Evolutionary conservation across 2,888 invertebrate species (phyloP).

Genomic region (Agrochola circellaris): DNA sequence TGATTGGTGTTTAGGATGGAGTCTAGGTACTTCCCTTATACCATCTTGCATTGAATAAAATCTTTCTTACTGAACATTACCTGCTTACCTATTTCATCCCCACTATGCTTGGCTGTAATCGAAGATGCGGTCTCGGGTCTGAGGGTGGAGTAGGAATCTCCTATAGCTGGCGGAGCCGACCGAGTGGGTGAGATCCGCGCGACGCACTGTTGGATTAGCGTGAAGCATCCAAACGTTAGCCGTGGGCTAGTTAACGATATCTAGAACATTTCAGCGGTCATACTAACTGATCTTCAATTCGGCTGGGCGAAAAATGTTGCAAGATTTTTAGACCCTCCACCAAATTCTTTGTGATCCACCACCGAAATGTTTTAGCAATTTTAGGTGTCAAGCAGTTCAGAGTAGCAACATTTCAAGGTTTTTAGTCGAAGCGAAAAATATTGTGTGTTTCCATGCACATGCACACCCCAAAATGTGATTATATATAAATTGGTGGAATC

Average conservation of each 20-base stretch:
- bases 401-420: slow-evolving; percentile 13
- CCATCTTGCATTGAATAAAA: too few relatives aligned
- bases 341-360: slow-evolving; percentile 55
- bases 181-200: slow-evolving; percentile 77
- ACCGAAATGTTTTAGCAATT: slow-evolving; percentile 59
- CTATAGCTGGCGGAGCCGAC: slow-evolving; percentile 84
- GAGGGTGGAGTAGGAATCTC: slow-evolving; percentile 68
- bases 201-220: slow-evolving; percentile 75
- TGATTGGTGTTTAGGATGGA: too few relatives aligned
- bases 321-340: slow-evolving; percentile 35
- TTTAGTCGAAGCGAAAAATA: slow-evolving; percentile 17
- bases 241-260: slow-evolving; percentile 65
- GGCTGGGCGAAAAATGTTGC: slow-evolving; percentile 13
- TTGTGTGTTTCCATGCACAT: slow-evolving; percentile 43
- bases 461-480: slow-evolving; percentile 19
- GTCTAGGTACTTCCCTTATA: background rate
- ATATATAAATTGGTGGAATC: slow-evolving; percentile 7
- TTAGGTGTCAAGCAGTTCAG: slow-evolving; percentile 21
- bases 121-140: slow-evolving; percentile 71
- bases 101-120: slow-evolving; percentile 68
- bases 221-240: slow-evolving; percentile 68
- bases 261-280: slow-evolving; percentile 66
- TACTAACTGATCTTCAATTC: slow-evolving; percentile 51
- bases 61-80: background rate
- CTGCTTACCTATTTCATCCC: slow-evolving; percentile 79